Evolutionary conservation across 2,113 vertebrate genomes (phyloP).

Genomic region (Prionailurus viverrinus): DNA sequence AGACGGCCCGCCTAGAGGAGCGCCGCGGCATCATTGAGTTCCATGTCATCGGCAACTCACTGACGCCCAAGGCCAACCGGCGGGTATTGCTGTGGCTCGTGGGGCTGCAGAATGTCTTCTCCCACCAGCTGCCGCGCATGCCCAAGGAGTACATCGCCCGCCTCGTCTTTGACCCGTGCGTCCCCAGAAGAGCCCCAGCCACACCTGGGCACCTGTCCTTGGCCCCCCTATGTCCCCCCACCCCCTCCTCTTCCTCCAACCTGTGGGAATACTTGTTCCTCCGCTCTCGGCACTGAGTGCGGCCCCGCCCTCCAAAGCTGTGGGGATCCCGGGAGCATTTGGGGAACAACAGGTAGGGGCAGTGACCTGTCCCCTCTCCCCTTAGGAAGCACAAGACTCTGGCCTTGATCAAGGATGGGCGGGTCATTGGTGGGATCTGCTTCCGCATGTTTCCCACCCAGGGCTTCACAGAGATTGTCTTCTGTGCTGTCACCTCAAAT

Average conservation of each 20-base stretch:
- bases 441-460: constrained; percentile 99
- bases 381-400: constrained; percentile 98
- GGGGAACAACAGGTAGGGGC: neutral
- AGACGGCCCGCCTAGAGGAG: constrained; percentile 98
- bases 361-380: neutral
- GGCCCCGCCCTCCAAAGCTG: neutral
- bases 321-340: neutral
- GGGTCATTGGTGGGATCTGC: constrained; percentile 98
- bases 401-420: constrained; percentile 97
- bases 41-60: constrained; percentile 98
- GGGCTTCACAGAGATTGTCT: constrained; percentile 99
- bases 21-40: constrained; percentile 98
- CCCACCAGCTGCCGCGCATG: constrained; percentile 98
- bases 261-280: neutral
- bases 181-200: constrained; percentile 25
- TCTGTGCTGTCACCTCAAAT: constrained; percentile 98
- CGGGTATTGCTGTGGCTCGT: constrained; percentile 99
- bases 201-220: accelerated
- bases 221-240: neutral
- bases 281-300: neutral
- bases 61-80: constrained; percentile 98
- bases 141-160: constrained; percentile 99
- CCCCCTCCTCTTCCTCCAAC: neutral
- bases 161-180: constrained; percentile 98
- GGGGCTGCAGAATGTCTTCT: constrained; percentile 98